A percentile compares a stretch with the other conserved stretches of the same genome.
Conservation (phyloP, 2,888 invertebrate genomes). For the Apeira syringaria region DNA sequence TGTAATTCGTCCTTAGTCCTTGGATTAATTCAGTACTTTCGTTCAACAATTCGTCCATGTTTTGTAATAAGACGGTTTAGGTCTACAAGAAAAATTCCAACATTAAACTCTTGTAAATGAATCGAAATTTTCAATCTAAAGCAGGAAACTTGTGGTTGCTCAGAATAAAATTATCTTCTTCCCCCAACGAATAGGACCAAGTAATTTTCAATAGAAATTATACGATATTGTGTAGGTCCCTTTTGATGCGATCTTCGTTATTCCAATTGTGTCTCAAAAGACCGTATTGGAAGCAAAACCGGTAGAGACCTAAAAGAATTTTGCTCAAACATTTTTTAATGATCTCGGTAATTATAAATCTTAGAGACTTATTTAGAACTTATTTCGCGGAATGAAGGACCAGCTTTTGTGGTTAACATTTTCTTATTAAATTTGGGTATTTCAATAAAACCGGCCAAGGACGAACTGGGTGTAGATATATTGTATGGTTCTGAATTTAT, state of each 20-base stretch:
- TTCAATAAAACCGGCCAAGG: too few species aligned
- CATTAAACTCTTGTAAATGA: too few species aligned
- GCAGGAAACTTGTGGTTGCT: background rate
- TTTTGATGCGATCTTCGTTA: conserved; percentile 20
- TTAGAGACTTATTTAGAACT: conserved; percentile 8
- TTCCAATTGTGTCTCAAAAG: conserved; percentile 21
- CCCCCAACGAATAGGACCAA: conserved; percentile 7
- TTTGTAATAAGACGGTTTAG: too few species aligned
- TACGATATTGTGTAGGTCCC: conserved; percentile 20
- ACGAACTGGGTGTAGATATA: too few species aligned
- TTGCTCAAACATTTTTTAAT: conserved; percentile 14
- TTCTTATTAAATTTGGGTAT: conserved; percentile 2
- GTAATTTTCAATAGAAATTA: conserved; percentile 32
- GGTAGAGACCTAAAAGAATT: conserved; percentile 8
- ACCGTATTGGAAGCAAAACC: conserved; percentile 5
- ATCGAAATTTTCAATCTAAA: too few species aligned
- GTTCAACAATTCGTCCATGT: too few species aligned
- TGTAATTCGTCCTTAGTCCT: too few species aligned
- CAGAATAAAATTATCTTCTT: conserved; percentile 6
- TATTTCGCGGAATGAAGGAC: background rate
- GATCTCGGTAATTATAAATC: conserved; percentile 13
- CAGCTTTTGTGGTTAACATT: background rate
- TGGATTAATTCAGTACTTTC: too few species aligned
- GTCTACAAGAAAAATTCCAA: too few species aligned
- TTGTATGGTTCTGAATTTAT: too few species aligned